phyloP scores from a whole-genome alignment of 2,113 vertebrate genomes.

The Trachemys scripta region DNA sequence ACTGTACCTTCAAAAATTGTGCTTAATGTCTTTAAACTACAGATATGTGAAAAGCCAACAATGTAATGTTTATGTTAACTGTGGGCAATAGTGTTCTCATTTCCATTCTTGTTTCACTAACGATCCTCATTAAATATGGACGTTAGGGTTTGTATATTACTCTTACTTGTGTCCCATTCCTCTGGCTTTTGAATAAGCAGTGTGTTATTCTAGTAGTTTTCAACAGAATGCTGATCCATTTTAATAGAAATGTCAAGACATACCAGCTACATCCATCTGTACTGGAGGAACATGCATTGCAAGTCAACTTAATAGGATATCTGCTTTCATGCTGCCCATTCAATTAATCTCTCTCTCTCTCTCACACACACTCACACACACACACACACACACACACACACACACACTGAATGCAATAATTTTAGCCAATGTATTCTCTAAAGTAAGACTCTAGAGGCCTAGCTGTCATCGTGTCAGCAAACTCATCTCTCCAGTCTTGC shows the following conservation, averaged over 20 bases:
- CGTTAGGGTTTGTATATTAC: not conserved
- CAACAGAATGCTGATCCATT: not conserved
- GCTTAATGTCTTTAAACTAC: not conserved
- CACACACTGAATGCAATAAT: not conserved
- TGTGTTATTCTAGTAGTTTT: not conserved
- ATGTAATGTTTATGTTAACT: not conserved
- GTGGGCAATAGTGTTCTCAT: not conserved
- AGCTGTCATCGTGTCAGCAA: not conserved
- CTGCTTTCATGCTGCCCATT: not conserved
- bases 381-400: not conserved
- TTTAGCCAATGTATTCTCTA: not conserved
- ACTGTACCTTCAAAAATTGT: not conserved
- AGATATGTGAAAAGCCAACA: not conserved
- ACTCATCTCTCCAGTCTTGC: not conserved
- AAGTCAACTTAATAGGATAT: not conserved
- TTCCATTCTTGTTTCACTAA: not conserved
- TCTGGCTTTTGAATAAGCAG: not conserved
- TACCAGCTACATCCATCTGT: accelerated
- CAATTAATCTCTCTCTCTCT: not conserved
- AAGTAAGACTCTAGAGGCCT: not conserved
- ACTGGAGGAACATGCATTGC: not conserved
- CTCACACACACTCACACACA: not conserved
- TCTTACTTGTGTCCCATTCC: not conserved
- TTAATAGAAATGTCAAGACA: not conserved
- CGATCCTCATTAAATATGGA: not conserved